Conservation (phyloP, 2,113 vertebrate genomes). For the Chroicocephalus ridibundus region DNA sequence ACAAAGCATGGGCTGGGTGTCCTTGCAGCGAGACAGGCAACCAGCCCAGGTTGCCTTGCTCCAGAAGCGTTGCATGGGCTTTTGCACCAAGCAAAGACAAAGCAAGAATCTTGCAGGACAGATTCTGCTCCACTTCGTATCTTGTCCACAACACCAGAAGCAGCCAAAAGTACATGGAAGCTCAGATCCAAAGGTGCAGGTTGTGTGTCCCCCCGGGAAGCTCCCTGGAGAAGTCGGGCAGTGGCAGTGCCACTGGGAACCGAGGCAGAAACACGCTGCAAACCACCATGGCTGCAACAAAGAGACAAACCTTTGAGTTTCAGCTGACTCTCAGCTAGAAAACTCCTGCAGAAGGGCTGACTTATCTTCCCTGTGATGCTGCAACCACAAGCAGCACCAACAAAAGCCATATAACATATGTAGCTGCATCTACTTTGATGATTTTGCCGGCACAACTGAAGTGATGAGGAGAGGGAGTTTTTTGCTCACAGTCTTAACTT, state of each 20-base stretch:
- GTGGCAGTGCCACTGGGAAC: background rate
- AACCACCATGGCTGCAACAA: background rate
- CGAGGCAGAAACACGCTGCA: background rate
- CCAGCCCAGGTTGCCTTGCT: background rate
- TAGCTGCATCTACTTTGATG: background rate
- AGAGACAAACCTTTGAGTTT: background rate
- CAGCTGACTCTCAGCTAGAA: background rate
- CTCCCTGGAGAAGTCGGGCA: background rate
- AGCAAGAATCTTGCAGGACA: background rate
- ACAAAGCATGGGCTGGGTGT: background rate
- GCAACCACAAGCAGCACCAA: background rate
- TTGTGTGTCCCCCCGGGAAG: background rate
- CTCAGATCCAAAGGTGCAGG: background rate
- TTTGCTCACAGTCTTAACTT: background rate
- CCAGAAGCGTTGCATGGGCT: background rate
- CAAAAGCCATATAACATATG: background rate
- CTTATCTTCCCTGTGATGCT: background rate
- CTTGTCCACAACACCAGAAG: background rate
- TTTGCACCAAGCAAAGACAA: background rate
- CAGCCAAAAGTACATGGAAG: background rate
- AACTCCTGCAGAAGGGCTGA: background rate
- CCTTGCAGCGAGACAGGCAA: accelerated
- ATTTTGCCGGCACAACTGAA: background rate
- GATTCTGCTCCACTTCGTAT: background rate
- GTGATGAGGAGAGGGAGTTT: background rate